Base-by-base conservation (phyloP, 2,113 vertebrate species). In the Calyptomena viridis region DNA sequence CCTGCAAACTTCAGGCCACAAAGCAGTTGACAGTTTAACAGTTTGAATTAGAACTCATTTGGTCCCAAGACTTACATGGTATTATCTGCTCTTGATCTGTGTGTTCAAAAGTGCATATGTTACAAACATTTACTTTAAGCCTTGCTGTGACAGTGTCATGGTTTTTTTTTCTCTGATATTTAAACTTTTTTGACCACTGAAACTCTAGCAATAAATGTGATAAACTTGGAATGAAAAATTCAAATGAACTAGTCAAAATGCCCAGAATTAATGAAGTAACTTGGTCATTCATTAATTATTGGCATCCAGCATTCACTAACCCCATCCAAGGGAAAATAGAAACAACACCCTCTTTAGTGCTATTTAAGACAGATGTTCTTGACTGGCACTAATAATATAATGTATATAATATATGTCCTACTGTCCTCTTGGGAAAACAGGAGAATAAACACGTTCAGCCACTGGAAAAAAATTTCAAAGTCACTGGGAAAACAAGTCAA, bases 41-140 rank as follows among this genome's bases (percentile, higher is more conserved):
- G 66, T 73, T 94, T 93, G 93, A 94, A 44, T 93, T 73, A 94
- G 50, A 88, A 47, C 47, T 90, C 46, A 63, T 95, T 84, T 91
- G 58, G 39, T 71, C 27, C 24, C 58, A 69, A 79, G 81, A 87
- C 33, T 85, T 87, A 69, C 30, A 52, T 66, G 31, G n/a, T 50
- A 60, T 84, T 92, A 64, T 89, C 40, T 87, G 18, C 25, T 79
- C 12, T 69, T 94, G 56, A 87, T 85, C 25, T 58, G 33, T 79
- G 18, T 72, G 49, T 94, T 95, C 52, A 58, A 68, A 92, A 91
- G 23, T 42, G 40, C 16, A 2, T 58, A 33, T 62, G 18, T 69
- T 91, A 84, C 42, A 72, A 79, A 79, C 82, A 84, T 79, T 91
- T 92, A 53, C 66, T 53, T 3, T 62, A 46, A 68, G 24, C 7